These are phyloP conservation scores for Drosophila meridiana DNA, from an alignment of 2,888 invertebrate genomes.

Conservation along the genomic window DNA sequence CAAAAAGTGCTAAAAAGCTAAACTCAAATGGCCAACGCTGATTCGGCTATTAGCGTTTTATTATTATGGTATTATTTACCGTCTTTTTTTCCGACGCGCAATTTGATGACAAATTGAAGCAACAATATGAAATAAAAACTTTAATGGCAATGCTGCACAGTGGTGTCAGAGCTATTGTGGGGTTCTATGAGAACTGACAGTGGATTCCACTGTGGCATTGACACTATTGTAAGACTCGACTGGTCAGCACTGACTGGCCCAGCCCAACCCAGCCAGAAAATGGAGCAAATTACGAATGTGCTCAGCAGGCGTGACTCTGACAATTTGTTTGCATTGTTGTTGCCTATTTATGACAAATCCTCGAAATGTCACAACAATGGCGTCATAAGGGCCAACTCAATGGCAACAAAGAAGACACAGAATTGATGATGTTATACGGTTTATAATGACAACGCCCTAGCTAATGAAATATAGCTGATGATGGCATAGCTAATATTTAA, in stretches of 20 bases:
- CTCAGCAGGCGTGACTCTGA: slow-evolving; percentile 69
- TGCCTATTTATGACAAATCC: slow-evolving; percentile 53
- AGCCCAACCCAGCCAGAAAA: slow-evolving; percentile 18
- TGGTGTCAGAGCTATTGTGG: slow-evolving; percentile 4
- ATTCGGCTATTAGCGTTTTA: slow-evolving; percentile 49
- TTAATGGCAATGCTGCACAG: slow-evolving; percentile 30
- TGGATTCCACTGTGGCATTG: neutral
- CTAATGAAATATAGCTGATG: neutral
- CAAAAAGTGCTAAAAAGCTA: slow-evolving; percentile 63
- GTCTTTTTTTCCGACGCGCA: slow-evolving; percentile 19
- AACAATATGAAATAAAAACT: slow-evolving; percentile 19
- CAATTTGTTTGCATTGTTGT: slow-evolving; percentile 62
- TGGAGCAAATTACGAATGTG: slow-evolving; percentile 30
- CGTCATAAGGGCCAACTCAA: slow-evolving; percentile 59
- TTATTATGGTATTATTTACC: slow-evolving; percentile 2
- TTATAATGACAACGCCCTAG: slow-evolving; percentile 33
- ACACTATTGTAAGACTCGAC: slow-evolving; percentile 8
- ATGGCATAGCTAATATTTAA: slow-evolving; percentile 26
- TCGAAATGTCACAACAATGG: slow-evolving; percentile 66
- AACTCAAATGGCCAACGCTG: slow-evolving; percentile 33
- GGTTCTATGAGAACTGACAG: neutral
- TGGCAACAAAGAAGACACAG: neutral
- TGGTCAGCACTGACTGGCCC: slow-evolving; percentile 8
- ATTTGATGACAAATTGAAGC: slow-evolving; percentile 10
- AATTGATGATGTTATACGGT: neutral